phyloP scores from a whole-genome alignment of 1,140 invertebrate genomes.

The Goniozus legneri region DNA sequence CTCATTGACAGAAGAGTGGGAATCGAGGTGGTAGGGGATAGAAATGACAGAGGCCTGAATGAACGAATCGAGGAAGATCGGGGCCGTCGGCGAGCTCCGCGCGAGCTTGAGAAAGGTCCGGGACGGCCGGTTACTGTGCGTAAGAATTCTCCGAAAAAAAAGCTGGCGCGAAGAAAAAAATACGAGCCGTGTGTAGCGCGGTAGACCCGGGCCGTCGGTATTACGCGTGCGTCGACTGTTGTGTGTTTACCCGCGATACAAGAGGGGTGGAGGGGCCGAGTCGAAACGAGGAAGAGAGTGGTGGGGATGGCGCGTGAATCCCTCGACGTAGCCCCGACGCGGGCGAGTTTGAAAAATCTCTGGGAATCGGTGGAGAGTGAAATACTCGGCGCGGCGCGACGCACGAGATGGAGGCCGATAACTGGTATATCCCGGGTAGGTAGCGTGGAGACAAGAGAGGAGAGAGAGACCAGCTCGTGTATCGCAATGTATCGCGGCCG shows the following conservation, averaged over 20 bases:
- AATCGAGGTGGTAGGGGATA: too few species aligned
- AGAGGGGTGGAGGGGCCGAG: neutral
- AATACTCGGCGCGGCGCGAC: neutral
- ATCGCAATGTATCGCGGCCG: slow-evolving; percentile 52
- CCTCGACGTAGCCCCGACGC: neutral
- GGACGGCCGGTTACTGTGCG: neutral
- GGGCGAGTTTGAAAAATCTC: slow-evolving; percentile 2
- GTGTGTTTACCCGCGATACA: slow-evolving; percentile 15
- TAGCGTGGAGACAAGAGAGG: slow-evolving; percentile 47
- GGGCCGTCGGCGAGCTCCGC: neutral
- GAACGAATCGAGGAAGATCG: neutral
- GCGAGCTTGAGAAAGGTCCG: neutral
- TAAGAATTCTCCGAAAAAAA: neutral
- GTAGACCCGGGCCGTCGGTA: slow-evolving; percentile 6
- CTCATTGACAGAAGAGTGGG: too few species aligned
- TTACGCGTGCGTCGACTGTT: slow-evolving; percentile 1
- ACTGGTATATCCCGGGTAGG: slow-evolving; percentile 5
- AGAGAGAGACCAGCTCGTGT: too few species aligned
- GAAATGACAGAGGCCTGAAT: neutral
- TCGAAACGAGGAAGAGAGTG: slow-evolving; percentile 9
- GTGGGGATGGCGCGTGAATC: slow-evolving; percentile 10
- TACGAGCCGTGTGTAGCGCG: neutral
- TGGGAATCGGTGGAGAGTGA: neutral
- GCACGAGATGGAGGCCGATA: slow-evolving; percentile 10
- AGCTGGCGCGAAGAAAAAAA: neutral